Conservation (phyloP, 2,797 vertebrate genomes). For the Sebastes melanostomus region DNA sequence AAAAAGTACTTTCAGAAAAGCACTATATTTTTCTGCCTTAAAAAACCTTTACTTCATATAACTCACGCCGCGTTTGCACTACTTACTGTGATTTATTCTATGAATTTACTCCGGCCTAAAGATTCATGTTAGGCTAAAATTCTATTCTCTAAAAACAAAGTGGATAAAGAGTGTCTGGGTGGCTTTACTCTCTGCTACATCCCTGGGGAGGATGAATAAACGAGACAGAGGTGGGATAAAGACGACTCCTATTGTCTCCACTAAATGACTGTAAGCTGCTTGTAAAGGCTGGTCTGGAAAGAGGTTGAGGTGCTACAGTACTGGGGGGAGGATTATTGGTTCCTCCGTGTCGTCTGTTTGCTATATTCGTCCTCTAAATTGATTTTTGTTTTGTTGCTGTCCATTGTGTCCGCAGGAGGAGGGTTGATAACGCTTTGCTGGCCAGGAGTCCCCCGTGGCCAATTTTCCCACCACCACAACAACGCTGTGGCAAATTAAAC, state of each 20-base stretch:
- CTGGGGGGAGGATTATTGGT: slow-evolving; percentile 60
- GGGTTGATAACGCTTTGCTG: slow-evolving; percentile 67
- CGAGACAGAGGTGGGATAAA: slow-evolving; percentile 36
- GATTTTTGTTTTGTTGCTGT: slow-evolving; percentile 79
- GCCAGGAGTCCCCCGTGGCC: slow-evolving; percentile 73
- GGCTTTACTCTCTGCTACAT: slow-evolving; percentile 34
- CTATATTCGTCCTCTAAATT: slow-evolving; percentile 76
- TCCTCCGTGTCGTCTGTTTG: slow-evolving; percentile 57
- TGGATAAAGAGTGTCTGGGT: slow-evolving; percentile 43
- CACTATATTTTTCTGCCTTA: background rate
- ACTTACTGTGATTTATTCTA: background rate
- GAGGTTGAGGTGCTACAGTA: slow-evolving; percentile 39
- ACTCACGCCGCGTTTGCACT: background rate
- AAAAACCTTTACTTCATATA: background rate
- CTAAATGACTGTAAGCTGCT: slow-evolving; percentile 59
- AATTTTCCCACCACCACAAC: slow-evolving; percentile 75
- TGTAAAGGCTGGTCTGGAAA: slow-evolving; percentile 50
- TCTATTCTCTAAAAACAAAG: slow-evolving; percentile 46
- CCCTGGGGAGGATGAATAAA: slow-evolving; percentile 57
- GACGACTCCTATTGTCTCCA: slow-evolving; percentile 47
- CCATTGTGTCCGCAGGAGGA: slow-evolving; percentile 68
- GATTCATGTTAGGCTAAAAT: slow-evolving; percentile 27
- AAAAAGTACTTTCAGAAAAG: background rate
- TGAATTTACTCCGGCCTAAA: background rate
- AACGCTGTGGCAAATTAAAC: slow-evolving; percentile 80